Conservation (phyloP, 92 coral and sea anemone genomes). For the Epizoanthus rinbou region DNA sequence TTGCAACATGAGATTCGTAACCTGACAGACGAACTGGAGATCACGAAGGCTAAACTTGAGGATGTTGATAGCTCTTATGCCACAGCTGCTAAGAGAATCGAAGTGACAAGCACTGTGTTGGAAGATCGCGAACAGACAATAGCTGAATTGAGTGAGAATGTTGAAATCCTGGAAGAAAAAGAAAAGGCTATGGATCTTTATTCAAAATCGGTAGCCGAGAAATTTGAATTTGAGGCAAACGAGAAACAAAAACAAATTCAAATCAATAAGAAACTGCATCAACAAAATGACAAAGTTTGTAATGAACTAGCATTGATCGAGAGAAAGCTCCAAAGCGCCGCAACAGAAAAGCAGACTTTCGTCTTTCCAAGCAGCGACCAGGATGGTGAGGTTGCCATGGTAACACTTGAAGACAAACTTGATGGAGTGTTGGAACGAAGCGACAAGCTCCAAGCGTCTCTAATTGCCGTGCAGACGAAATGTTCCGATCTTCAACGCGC, state of each 20-base stretch:
- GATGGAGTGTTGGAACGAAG: slow-evolving; percentile 59
- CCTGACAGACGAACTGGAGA: slow-evolving; percentile 58
- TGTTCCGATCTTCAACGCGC: slow-evolving; percentile 48
- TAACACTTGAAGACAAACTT: slow-evolving; percentile 71
- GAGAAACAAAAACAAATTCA: slow-evolving; percentile 61
- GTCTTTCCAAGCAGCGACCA: slow-evolving; percentile 35
- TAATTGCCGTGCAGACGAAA: slow-evolving; percentile 63
- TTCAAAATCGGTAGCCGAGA: slow-evolving; percentile 81
- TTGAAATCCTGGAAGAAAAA: slow-evolving; percentile 77
- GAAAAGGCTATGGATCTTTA: slow-evolving; percentile 75
- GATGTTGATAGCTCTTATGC: slow-evolving; percentile 53
- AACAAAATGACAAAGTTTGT: slow-evolving; percentile 54
- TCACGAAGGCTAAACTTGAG: slow-evolving; percentile 46
- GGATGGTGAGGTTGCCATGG: slow-evolving; percentile 56
- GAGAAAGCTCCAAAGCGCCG: slow-evolving; percentile 48
- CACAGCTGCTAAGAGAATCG: slow-evolving; percentile 60
- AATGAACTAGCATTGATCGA: slow-evolving; percentile 54
- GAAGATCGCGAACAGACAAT: slow-evolving; percentile 70
- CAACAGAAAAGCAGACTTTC: slow-evolving; percentile 11
- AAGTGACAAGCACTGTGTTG: slow-evolving; percentile 50
- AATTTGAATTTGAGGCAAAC: slow-evolving; percentile 61
- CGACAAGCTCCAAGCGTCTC: slow-evolving; percentile 57
- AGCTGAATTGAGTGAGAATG: slow-evolving; percentile 62
- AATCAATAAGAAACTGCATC: slow-evolving; percentile 50
- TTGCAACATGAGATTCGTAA: slow-evolving; percentile 51